Evolutionary conservation across 2,888 invertebrate species (phyloP).

Genomic region (Pachliopta kotzebuea): DNA sequence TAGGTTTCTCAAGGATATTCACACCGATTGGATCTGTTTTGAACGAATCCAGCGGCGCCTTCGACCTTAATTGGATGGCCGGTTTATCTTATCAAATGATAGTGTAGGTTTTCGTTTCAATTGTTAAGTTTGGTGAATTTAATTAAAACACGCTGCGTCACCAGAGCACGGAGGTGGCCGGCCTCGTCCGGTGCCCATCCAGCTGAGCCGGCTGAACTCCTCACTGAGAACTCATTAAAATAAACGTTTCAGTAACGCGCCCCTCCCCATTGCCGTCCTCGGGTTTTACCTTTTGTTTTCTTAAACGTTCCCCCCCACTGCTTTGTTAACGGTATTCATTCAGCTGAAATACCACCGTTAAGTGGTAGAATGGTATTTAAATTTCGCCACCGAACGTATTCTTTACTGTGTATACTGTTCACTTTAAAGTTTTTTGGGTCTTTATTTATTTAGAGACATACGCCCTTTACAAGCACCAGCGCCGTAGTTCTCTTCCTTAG

Average conservation of each 20-base stretch:
- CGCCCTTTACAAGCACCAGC: no score
- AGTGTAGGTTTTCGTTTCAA: no score
- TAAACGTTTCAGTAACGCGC: constrained; percentile 24
- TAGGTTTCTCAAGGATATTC: no score
- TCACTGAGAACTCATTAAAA: constrained; percentile 27
- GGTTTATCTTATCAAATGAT: no score
- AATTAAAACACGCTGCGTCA: background rate
- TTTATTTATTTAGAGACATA: background rate
- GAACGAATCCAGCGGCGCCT: no score
- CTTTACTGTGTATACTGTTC: background rate
- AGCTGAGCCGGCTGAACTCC: constrained; percentile 14
- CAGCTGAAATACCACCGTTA: constrained; percentile 17
- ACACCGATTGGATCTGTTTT: no score
- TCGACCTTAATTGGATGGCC: no score
- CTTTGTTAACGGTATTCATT: constrained; percentile 23
- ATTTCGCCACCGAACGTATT: constrained; percentile 1
- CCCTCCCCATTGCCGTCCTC: background rate
- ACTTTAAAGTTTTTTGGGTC: no score
- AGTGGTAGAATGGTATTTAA: constrained; percentile 19
- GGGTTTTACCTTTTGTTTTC: constrained; percentile 27
- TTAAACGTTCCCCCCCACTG: constrained; percentile 22
- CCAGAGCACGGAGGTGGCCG: constrained; percentile 1
- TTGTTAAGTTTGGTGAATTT: no score
- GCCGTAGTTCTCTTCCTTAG: no score
- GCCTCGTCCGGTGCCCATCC: constrained; percentile 10